Evolutionary conservation across 2,113 vertebrate genomes (phyloP), one percentile per base, ranked within the genome.

Genomic region (Gobiocypris rarus): DNA sequence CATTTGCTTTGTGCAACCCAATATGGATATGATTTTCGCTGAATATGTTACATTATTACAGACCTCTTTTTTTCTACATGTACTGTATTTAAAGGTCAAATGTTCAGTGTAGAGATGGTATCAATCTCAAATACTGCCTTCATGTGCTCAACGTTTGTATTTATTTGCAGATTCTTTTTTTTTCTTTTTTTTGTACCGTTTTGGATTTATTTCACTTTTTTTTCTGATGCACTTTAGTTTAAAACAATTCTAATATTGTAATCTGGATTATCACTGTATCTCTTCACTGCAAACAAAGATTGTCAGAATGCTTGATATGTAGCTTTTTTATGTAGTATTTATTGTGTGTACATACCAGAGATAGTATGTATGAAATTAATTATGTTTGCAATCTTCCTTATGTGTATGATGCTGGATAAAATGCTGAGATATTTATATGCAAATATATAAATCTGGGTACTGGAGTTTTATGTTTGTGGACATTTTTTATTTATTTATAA

Each of bases 101-200:
- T 24, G 73, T 54, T 54, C 59, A 56, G 56, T 45, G 56, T 41
- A 63, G 45, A 65, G 26, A 9, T 58, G 3, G 24, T 34, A 45
- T 81, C 56, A 69, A 19, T 45, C 70, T 73, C 63, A 87, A 48
- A 87, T 48, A 43, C 80, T 82, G 85, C 86, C 85, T 91, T 91
- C 54, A 85, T 70, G 79, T 50, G 59, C 59, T 63, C 10, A 58
- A 15, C 11, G n/a, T 50, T 63, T 77, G 3, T 86, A 75, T 87
- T 74, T 69, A 8, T n/a, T 71, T 58, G 19, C 54, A 3, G 41
- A 45, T 61, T 24, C 1, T 31, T 65, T 87, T 9, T 1, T 31
- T 31, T 31, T n/a, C n/a, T n/a, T n/a, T 19, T 52, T 83, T 83
- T 34, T 89, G 2, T 80, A 83, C 61, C 82, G 8, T 61, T 31